Base-by-base conservation (phyloP, 2,888 invertebrate species). In the Aromia moschata region DNA sequence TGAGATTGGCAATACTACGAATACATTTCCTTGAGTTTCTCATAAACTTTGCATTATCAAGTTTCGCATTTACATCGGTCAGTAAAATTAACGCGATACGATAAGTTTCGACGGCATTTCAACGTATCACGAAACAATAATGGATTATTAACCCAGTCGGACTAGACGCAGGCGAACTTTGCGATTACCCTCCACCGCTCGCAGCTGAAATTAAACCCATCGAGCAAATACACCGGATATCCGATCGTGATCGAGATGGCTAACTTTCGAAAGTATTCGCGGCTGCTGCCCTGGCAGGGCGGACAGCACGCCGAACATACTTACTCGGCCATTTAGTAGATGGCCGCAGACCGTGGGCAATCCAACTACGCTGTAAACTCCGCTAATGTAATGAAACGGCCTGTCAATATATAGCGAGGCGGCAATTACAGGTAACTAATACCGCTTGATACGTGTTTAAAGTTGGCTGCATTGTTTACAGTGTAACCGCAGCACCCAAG, bases 401-500 rank as follows among this genome's bases (percentile, higher is more conserved):
- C 71, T 72, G 72, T 74, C 77, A 74, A 78, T 78, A 77, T 74
- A 77, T 74, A 65, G 65, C 47, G 49, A 58, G 60, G 58, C 70
- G 69, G 73, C 77, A 78, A 78, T 78, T 77, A 77, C 77, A 79
- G 78, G 79, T 79, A 79, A 78, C 78, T 79, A 79, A 79, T 79
- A 78, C 77, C 68, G 63, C 76, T 78, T 79, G 79, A 79, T 79
- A 78, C 78, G 76, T 74, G 74, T 74, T 80, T 78, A 79, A 79
- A 79, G 79, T 79, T 79, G 72, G 77, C 74, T 77, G 78, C 78
- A 80, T 80, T 80, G 80, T 80, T 80, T 79, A 75, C 78, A 75
- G 77, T 75, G 77, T 69, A 76, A 77, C 80, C 80, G 70, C 80
- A 79, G 73, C n/a, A 74, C 71, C 74, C 76, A 79, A 78, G 79